Base-by-base conservation (phyloP, 2,797 vertebrate genomes). In the Pangasius larnaudii region DNA sequence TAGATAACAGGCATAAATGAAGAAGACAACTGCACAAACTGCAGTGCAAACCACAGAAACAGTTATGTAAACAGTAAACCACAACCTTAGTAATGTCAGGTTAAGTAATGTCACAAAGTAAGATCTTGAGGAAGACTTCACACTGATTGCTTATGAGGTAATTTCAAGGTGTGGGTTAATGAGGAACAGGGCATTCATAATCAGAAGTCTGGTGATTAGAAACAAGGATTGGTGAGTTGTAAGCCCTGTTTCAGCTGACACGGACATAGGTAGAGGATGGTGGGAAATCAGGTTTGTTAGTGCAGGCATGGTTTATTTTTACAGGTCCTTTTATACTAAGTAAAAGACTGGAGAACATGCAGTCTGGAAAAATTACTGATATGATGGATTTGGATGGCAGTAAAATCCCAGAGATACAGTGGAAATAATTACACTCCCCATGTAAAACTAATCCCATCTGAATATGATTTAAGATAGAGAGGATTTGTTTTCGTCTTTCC, bases 311-410 rank as follows among this genome's bases (percentile, higher is more conserved):
- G 27, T n/a, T 77, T 56, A 19, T 56, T 56, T 49, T 22, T 58
- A 56, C 51, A 58, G n/a, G n/a, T 33, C 18, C 30, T 56, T 80
- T 39, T 22, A 80, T 58, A 79, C 30, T 11, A 79, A 11, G n/a
- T 36, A 77, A 51, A 77, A 18, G 4, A 27, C 22, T 61, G 11
- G 36, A 42, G 58, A 81, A 61, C 36, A 81, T 18, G 22, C 36
- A 61, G 79, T 61, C 56, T 61, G 24, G 59, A 27, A 27, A 84
- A 84, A 30, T 1, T 51, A 84, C 82, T 53, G 63, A 84, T 84
- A 53, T 22, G 18, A 67, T 51, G 18, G 59, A 51, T 33, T 84
- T 67, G 46, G 42, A 49, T 84, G 81, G 3, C 79, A 61, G 33
- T 42, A 39, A 67, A 53, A 33, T 84, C 59, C 81, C 61, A 51